phyloP scores from a whole-genome alignment of 2,888 invertebrate species.

The Cheilosia urbana region DNA sequence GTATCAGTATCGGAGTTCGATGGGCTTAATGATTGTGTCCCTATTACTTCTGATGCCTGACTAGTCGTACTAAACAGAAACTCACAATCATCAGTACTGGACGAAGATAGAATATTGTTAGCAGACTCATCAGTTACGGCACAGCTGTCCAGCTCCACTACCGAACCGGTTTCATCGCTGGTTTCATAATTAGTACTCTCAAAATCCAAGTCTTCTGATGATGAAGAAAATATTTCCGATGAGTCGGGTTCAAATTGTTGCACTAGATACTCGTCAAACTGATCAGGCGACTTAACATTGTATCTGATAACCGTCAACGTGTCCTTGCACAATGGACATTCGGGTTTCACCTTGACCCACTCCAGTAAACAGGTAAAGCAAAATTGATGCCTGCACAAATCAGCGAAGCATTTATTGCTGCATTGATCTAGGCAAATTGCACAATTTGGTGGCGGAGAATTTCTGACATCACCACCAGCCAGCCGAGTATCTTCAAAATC shows the following conservation, averaged over 20 bases:
- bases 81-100: too few species aligned
- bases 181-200: neutral
- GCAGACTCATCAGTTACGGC: neutral
- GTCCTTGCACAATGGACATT: slow-evolving; percentile 9
- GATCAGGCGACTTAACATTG: neutral
- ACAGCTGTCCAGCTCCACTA: too few species aligned
- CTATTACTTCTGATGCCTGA: too few species aligned
- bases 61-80: neutral
- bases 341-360: slow-evolving; percentile 4
- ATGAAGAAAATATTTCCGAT: neutral
- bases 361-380: slow-evolving; percentile 2
- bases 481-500: neutral
- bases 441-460: neutral
- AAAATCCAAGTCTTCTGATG: neutral
- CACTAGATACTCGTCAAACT: neutral
- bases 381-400: neutral
- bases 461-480: neutral
- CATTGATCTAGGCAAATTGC: neutral
- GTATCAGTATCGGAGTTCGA: neutral
- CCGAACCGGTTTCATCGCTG: neutral
- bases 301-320: neutral
- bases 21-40: neutral
- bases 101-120: neutral
- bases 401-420: neutral
- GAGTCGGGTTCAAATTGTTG: neutral